Evolutionary conservation across 2,113 vertebrate species (phyloP), one percentile per base, ranked within the genome.

Genomic region (Hippopotamus amphibius): DNA sequence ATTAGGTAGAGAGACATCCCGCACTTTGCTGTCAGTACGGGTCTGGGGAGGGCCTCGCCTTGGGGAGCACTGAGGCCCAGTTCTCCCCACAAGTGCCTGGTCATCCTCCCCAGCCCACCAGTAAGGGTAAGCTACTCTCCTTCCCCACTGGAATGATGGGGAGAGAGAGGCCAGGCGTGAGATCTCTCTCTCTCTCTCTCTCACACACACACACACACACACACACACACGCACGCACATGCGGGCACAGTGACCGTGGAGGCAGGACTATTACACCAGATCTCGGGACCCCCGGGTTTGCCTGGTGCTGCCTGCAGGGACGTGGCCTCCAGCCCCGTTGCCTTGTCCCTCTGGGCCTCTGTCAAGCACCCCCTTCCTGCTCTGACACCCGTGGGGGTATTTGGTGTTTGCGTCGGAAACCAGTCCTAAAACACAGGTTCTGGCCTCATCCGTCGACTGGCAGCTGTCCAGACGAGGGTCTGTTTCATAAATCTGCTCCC

Each of bases 361-460:
- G 28, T 13, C 48, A 15, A 14, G 33, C 3, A 3, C 46, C 41
- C 48, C 11, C 28, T 76, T 57, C 37, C 69, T n/a, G 33, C 74
- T 7, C 43, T 1, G 22, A 50, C 77, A 33, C 17, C 28, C 6
- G 4, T 0, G 26, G 13, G 15, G 68, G n/a, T 21, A 1, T 43
- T 41, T 33, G 10, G 55, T 17, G 2, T 22, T 81, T 50, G 16
- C 81, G 16, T 26, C 12, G 4, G 48, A 48, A 77, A 17, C 13
- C 12, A 3, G n/a, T 19, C 86, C 59, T n/a, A 43, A 82, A 24
- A 77, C 33, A 33, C 76, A 15, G 21, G 46, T 16, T 10, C 63
- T 46, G 7, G 7, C 19, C 81, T 41, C 1, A 0, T 0, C n/a
- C 22, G 43, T 61, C 41, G 88, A 16, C 28, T 24, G 26, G 21